phyloP scores from a whole-genome alignment of 1,140 invertebrate genomes.

The Trachymyrmex cornetzi region DNA sequence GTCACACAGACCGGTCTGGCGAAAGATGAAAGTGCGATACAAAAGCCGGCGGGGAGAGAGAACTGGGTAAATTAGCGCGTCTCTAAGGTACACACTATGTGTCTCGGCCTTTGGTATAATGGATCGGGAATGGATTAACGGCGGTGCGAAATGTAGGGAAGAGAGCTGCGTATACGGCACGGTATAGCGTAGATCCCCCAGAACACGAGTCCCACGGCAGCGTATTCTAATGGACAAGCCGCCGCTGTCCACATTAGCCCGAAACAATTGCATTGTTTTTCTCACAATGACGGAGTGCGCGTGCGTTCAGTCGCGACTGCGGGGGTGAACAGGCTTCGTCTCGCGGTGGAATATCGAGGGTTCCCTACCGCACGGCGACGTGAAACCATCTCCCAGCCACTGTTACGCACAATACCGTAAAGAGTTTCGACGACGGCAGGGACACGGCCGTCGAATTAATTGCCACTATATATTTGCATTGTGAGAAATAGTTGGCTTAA shows the following conservation, averaged over 20 bases:
- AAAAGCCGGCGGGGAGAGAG: conserved; percentile 23
- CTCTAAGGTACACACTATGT: conserved; percentile 59
- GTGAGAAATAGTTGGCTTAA: neutral
- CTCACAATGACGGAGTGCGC: conserved; percentile 67
- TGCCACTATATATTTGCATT: conserved; percentile 28
- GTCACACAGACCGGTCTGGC: conserved; percentile 29
- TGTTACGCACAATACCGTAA: conserved; percentile 45
- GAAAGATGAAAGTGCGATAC: conserved; percentile 60
- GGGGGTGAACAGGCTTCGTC: conserved; percentile 27
- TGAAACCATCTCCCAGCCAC: conserved; percentile 9
- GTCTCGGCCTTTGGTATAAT: conserved; percentile 63
- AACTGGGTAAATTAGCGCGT: conserved; percentile 52
- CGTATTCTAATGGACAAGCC: conserved; percentile 72
- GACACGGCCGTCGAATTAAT: conserved; percentile 27
- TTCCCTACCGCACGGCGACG: neutral
- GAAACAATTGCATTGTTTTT: conserved; percentile 76
- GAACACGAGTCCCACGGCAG: conserved; percentile 61
- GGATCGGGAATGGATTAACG: conserved; percentile 72
- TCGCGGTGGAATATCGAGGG: conserved; percentile 28
- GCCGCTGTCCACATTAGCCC: conserved; percentile 72
- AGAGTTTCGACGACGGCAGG: conserved; percentile 37
- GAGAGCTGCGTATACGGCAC: conserved; percentile 34
- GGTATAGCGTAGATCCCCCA: conserved; percentile 65
- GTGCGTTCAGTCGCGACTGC: neutral
- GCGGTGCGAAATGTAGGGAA: conserved; percentile 41